Evolutionary conservation across 2,797 vertebrate species (phyloP).

Genomic region (Rousettus madagascariensis): DNA sequence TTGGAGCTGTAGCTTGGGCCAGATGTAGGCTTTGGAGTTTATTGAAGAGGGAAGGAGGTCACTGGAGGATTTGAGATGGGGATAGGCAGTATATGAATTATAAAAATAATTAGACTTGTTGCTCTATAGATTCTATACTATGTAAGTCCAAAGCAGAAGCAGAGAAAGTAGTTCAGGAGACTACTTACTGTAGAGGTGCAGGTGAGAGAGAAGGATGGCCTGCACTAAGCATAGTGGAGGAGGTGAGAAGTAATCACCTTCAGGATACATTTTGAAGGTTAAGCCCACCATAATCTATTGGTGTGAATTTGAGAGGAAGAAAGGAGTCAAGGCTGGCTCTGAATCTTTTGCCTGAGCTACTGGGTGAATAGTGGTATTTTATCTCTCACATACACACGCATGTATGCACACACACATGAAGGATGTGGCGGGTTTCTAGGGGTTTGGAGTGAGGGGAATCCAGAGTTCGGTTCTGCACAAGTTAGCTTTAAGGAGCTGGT

Average conservation of each 20-base stretch:
- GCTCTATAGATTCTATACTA: not conserved
- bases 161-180: not conserved
- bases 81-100: not conserved
- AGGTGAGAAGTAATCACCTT: not conserved
- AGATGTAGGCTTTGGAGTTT: not conserved
- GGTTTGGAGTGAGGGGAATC: not conserved
- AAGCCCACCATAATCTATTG: not conserved
- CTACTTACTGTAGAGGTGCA: fast-evolving
- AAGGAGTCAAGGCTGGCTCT: not conserved
- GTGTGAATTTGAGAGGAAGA: not conserved
- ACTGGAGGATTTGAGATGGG: not conserved
- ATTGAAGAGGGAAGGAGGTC: not conserved
- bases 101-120: not conserved
- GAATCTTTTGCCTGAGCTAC: not conserved
- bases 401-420: too few relatives aligned
- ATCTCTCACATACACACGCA: too few relatives aligned
- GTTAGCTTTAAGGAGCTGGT: not conserved
- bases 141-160: not conserved
- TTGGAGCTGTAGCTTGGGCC: not conserved
- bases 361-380: not conserved
- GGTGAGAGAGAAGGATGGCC: not conserved
- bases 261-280: not conserved
- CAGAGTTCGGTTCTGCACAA: not conserved
- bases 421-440: not conserved
- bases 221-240: not conserved